phyloP scores from a whole-genome alignment of 2,113 vertebrate genomes.

The Zeus faber region DNA sequence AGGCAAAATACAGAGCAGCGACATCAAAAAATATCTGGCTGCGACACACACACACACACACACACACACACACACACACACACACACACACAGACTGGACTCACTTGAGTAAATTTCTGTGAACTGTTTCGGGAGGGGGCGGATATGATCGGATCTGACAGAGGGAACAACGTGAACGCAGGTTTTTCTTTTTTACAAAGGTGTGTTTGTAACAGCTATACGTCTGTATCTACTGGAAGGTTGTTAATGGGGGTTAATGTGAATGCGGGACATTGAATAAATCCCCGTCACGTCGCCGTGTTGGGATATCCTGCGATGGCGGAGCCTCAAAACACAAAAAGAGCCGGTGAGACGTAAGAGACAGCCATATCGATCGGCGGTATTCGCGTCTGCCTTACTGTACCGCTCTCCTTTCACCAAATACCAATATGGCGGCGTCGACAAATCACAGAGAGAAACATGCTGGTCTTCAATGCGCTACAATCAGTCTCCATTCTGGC shows the following conservation, averaged over 20 bases:
- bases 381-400: conserved; percentile 16
- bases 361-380: conserved; percentile 10
- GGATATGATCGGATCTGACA: conserved; percentile 8
- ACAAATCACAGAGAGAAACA: conserved; percentile 14
- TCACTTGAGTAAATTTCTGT: conserved; percentile 27
- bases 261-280: not conserved
- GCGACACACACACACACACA: conserved; percentile 9
- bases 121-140: conserved; percentile 16
- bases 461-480: conserved; percentile 12
- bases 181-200: conserved; percentile 10
- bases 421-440: conserved; percentile 13
- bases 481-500: conserved; percentile 12
- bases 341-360: conserved; percentile 14
- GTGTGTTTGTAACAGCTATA: conserved; percentile 11
- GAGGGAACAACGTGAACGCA: conserved; percentile 8
- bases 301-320: too few species aligned
- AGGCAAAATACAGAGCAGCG: conserved; percentile 21
- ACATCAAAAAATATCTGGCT: conserved; percentile 21
- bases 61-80: conserved; percentile 20
- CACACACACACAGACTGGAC: conserved; percentile 8
- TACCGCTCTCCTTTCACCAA: conserved; percentile 15
- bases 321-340: not conserved
- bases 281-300: too few species aligned
- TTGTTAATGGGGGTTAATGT: not conserved
- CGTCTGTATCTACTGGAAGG: too few species aligned